phyloP scores from a whole-genome alignment of 92 coral and sea anemone genomes.

The Siderastrea siderea region DNA sequence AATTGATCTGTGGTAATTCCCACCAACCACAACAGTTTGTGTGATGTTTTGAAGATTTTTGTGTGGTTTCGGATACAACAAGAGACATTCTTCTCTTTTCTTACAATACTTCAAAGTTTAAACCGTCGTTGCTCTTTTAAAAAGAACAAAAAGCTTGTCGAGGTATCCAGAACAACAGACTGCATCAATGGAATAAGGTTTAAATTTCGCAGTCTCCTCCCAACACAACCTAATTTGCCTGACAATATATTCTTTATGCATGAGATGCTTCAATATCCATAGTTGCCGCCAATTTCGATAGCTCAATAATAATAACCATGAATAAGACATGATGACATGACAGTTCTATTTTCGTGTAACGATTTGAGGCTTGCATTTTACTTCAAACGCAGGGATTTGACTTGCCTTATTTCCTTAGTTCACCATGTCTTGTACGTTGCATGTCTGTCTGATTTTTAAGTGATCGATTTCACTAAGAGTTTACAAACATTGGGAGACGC shows the following conservation, averaged over 20 bases:
- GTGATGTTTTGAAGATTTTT: conserved; percentile 33
- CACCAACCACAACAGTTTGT: conserved; percentile 24
- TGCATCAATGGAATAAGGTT: background rate
- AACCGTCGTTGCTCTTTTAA: background rate
- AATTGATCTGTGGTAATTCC: conserved; percentile 19
- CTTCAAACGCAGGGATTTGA: conserved; percentile 4
- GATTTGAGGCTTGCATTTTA: conserved; percentile 27
- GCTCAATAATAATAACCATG: conserved; percentile 41
- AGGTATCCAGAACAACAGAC: background rate
- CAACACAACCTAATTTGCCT: conserved; percentile 21
- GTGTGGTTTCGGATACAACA: conserved; percentile 16
- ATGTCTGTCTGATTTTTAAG: background rate
- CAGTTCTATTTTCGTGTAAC: conserved; percentile 32
- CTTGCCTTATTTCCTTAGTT: background rate
- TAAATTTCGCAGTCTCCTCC: conserved; percentile 16
- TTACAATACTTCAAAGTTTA: background rate
- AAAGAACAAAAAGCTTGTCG: background rate
- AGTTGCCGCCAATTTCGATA: conserved; percentile 45
- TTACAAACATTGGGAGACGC: conserved; percentile 43
- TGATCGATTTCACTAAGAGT: conserved; percentile 40
- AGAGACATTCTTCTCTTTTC: background rate
- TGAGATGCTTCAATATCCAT: conserved; percentile 44
- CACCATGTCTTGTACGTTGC: conserved; percentile 12
- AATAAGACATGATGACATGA: conserved; percentile 43
- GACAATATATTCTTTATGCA: conserved; percentile 47